A percentile compares a stretch with the other conserved stretches of the same genome.
Evolutionary conservation across 2,888 invertebrate species (phyloP).

Genomic region (Orthosia gracilis): DNA sequence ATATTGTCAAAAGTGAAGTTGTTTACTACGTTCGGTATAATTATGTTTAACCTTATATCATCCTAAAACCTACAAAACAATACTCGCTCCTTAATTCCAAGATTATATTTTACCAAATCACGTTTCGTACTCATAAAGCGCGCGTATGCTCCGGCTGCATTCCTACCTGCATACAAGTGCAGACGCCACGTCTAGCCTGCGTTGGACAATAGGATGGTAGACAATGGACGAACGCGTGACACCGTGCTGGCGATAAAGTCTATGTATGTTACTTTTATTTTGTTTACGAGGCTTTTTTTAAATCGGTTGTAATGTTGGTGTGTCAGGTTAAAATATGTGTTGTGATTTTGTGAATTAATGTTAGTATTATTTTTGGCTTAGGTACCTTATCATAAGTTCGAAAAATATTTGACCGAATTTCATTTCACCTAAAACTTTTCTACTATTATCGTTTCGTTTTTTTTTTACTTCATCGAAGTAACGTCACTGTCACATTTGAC

Average conservation of each 20-base stretch:
- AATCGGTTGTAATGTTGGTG: constrained; percentile 16
- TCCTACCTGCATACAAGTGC: constrained; percentile 66
- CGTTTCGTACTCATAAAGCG: constrained; percentile 56
- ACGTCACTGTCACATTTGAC: too few relatives aligned
- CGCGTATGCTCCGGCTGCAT: constrained; percentile 50
- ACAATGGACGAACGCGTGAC: constrained; percentile 64
- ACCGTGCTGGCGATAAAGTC: constrained; percentile 58
- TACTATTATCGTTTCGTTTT: too few relatives aligned
- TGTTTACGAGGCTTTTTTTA: constrained; percentile 25
- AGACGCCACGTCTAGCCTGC: constrained; percentile 66
- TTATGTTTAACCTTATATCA: background rate
- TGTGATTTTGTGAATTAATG: background rate
- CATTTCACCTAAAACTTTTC: too few relatives aligned
- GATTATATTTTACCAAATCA: constrained; percentile 56
- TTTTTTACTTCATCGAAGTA: too few relatives aligned
- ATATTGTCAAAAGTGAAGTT: too few relatives aligned
- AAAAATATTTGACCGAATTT: too few relatives aligned
- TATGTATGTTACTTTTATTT: constrained; percentile 53
- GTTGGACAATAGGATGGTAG: constrained; percentile 58
- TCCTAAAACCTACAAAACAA: background rate
- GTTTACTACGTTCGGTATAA: too few relatives aligned
- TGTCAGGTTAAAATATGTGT: background rate
- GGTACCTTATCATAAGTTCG: too few relatives aligned
- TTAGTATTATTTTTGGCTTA: background rate
- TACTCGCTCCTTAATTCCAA: constrained; percentile 24